These are phyloP conservation scores for Mugil cephalus DNA, from an alignment of 2,113 vertebrate genomes.

Conservation along the genomic window DNA sequence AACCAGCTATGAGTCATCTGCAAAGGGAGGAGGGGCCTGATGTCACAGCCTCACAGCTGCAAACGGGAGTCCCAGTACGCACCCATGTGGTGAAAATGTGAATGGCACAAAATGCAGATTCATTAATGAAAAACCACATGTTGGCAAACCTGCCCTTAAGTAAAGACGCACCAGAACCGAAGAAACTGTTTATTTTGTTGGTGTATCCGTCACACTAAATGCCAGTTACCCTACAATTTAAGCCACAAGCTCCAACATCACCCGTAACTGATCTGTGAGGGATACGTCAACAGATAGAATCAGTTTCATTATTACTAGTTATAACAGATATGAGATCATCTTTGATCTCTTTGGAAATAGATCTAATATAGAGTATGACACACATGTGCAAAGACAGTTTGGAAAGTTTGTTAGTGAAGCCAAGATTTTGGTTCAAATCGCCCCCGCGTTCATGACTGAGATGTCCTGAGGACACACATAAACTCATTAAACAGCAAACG, in stretches of 20 bases:
- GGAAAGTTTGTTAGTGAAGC: too few relatives aligned
- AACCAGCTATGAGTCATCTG: conserved; percentile 76
- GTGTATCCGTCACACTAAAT: background rate
- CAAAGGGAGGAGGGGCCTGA: conserved; percentile 52
- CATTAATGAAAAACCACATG: conserved; percentile 55
- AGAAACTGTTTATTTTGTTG: background rate
- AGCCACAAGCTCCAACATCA: background rate
- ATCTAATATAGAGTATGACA: background rate
- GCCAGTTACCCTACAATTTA: background rate
- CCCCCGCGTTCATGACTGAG: too few relatives aligned
- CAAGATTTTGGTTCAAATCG: too few relatives aligned
- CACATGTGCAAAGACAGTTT: background rate
- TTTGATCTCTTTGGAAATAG: background rate
- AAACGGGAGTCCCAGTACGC: conserved; percentile 39
- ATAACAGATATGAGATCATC: background rate
- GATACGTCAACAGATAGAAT: too few relatives aligned
- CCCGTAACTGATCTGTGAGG: background rate
- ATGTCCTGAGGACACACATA: too few relatives aligned
- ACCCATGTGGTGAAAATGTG: conserved; percentile 59
- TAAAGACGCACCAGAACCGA: background rate
- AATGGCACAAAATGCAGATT: conserved; percentile 28
- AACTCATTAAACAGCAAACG: too few relatives aligned
- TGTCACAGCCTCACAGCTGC: conserved; percentile 33
- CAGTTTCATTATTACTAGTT: too few relatives aligned
- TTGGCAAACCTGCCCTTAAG: conserved; percentile 29